These are phyloP conservation scores for Benitochromis conjunctus DNA, from an alignment of 2,113 vertebrate genomes.

Conservation along the genomic window DNA sequence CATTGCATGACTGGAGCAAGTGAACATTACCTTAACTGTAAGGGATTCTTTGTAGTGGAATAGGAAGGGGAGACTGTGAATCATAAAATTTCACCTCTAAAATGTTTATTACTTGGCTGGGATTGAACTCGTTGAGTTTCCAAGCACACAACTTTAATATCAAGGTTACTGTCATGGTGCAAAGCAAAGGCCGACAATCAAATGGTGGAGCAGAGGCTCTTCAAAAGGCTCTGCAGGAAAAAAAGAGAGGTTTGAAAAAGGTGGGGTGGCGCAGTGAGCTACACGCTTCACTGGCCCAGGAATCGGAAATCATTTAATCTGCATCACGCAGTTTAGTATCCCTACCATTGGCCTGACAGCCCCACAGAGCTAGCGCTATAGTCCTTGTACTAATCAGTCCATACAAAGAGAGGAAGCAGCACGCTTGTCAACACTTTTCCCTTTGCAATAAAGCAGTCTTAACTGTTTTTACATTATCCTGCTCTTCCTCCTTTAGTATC, in stretches of 20 bases:
- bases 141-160: neutral
- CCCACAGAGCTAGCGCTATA: slow-evolving; percentile 14
- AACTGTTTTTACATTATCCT: neutral
- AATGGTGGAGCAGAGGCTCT: neutral
- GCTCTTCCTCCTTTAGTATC: neutral
- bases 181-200: slow-evolving; percentile 14
- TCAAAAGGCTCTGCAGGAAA: slow-evolving; percentile 2
- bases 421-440: slow-evolving; percentile 23
- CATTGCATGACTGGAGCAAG: neutral
- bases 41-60: neutral
- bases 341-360: slow-evolving; percentile 39
- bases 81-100: neutral
- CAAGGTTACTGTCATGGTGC: neutral
- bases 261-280: neutral
- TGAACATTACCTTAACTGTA: neutral
- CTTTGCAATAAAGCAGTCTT: neutral
- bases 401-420: neutral
- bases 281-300: slow-evolving; percentile 42
- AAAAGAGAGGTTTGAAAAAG: neutral
- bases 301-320: slow-evolving; percentile 74
- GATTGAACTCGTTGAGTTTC: neutral
- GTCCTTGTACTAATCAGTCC: slow-evolving; percentile 28
- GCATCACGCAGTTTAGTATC: slow-evolving; percentile 65
- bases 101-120: neutral
- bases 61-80: neutral